Conservation (phyloP, 2,888 invertebrate genomes). For the Troilus luridus region DNA sequence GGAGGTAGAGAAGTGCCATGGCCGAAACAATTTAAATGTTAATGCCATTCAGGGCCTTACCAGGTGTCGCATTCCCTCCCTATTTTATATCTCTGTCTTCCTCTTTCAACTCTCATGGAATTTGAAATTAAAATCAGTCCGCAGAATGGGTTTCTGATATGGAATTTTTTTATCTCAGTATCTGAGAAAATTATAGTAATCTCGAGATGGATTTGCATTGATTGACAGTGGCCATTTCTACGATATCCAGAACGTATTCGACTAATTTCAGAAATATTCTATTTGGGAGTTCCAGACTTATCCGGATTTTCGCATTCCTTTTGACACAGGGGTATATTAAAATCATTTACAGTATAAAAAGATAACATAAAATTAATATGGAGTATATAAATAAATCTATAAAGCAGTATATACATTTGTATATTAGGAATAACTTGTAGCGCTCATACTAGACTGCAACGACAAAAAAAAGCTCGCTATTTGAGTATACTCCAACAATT, state of each 20-base stretch:
- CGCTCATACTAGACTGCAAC: too few species aligned
- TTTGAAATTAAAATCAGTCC: conserved; percentile 33
- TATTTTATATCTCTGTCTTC: neutral
- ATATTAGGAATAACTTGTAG: too few species aligned
- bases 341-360: neutral
- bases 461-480: too few species aligned
- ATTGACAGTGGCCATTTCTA: neutral
- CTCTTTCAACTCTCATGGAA: neutral
- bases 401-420: too few species aligned
- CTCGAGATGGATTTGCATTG: neutral
- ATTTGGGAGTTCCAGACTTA: neutral
- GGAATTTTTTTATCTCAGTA: neutral
- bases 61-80: neutral
- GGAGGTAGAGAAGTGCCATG: neutral
- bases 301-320: neutral
- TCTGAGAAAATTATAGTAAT: conserved; percentile 1
- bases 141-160: neutral
- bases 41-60: neutral
- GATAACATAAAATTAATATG: neutral
- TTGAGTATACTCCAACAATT: too few species aligned
- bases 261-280: neutral
- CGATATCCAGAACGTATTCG: neutral
- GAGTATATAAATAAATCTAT: neutral
- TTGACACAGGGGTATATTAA: neutral
- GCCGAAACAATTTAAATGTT: conserved; percentile 10